Conservation (phyloP, 2,888 invertebrate genomes). For the Leptothorax acervorum region DNA sequence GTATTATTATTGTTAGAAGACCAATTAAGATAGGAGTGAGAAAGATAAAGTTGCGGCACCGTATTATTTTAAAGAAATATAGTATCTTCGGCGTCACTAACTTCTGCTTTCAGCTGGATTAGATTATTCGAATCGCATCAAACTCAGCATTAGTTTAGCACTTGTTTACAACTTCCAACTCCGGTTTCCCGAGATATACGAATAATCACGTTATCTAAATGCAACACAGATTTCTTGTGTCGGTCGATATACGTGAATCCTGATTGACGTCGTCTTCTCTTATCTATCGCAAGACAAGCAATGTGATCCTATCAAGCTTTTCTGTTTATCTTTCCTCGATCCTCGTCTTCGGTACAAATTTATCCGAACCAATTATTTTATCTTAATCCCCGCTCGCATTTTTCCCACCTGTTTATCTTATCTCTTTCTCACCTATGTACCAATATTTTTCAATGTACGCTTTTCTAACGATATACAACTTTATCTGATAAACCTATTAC, state of each 20-base stretch:
- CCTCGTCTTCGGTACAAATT: background rate
- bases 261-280: constrained; percentile 22
- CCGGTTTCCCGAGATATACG: background rate
- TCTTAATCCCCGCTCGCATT: constrained; percentile 4
- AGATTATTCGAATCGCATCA: constrained; percentile 8
- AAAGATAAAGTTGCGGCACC: background rate
- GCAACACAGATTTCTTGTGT: constrained; percentile 20
- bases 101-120: background rate
- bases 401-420: constrained; percentile 4
- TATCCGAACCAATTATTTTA: constrained; percentile 11
- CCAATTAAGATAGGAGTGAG: constrained; percentile 4
- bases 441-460: background rate
- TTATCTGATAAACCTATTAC: constrained; percentile 15
- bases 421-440: background rate
- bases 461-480: background rate
- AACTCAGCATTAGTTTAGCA: background rate
- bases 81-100: background rate
- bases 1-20: constrained; percentile 11
- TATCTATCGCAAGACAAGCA: constrained; percentile 11
- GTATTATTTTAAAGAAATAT: background rate
- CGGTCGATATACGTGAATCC: background rate
- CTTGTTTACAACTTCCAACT: constrained; percentile 14
- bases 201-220: constrained; percentile 3
- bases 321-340: background rate
- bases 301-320: background rate